A percentile compares a stretch with the other conserved stretches of the same genome.
phyloP scores from a whole-genome alignment of 2,797 vertebrate species.

The Psittacula derbiana region DNA sequence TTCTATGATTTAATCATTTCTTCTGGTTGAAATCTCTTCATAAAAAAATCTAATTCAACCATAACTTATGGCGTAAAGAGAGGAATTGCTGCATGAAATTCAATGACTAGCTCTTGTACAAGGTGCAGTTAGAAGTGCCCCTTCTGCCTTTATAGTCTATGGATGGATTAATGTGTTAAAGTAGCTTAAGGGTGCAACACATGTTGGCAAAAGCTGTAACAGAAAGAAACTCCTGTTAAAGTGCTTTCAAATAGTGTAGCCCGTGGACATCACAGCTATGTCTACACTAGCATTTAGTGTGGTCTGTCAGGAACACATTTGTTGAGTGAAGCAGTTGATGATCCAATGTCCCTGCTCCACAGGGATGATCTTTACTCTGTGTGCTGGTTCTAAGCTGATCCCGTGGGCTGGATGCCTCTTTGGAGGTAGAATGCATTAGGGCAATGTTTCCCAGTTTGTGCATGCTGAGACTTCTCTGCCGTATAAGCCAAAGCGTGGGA shows the following conservation, averaged over 20 bases:
- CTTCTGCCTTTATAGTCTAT: constrained; percentile 35
- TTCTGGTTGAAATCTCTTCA: constrained; percentile 54
- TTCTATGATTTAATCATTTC: constrained; percentile 61
- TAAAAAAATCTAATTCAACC: constrained; percentile 48
- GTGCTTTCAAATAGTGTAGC: not conserved
- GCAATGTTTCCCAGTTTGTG: not conserved
- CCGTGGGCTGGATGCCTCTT: not conserved
- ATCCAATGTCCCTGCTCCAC: fast-evolving
- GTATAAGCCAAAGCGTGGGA: fast-evolving
- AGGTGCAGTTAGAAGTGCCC: constrained; percentile 29
- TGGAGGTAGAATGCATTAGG: not conserved
- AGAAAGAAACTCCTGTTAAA: not conserved
- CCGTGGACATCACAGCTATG: not conserved
- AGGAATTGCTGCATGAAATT: constrained; percentile 28
- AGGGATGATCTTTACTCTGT: not conserved
- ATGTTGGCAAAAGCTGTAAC: not conserved
- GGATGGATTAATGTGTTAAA: constrained; percentile 16
- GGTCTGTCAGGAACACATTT: not conserved
- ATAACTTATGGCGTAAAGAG: constrained; percentile 33
- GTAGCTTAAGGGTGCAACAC: constrained; percentile 29
- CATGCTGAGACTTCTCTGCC: not conserved
- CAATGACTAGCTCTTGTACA: not conserved
- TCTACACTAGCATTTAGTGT: not conserved
- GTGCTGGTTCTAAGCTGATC: not conserved
- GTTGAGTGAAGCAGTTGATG: not conserved